These are phyloP conservation scores for Drosophila erecta DNA, from an alignment of 1,140 invertebrate genomes.

Conservation along the genomic window DNA sequence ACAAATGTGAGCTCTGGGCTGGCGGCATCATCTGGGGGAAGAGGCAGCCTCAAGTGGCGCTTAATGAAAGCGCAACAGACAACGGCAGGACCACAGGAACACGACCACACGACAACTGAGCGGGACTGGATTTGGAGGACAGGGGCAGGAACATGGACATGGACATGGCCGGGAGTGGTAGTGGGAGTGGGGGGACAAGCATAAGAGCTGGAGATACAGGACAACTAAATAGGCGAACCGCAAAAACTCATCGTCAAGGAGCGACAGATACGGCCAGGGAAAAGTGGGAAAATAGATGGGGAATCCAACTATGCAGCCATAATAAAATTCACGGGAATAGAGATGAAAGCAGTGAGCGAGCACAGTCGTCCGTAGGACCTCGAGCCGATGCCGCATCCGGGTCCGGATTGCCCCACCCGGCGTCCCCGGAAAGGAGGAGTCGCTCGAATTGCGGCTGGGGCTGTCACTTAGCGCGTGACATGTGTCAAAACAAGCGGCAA, in stretches of 20 bases:
- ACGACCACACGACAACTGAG: conserved; percentile 39
- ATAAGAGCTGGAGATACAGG: conserved; percentile 14
- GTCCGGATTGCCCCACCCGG: background rate
- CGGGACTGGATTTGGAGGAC: conserved; percentile 15
- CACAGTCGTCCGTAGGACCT: conserved; percentile 4
- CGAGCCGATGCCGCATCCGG: conserved; percentile 4
- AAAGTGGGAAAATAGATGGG: conserved; percentile 8
- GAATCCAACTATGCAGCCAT: conserved; percentile 60
- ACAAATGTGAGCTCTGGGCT: conserved; percentile 69
- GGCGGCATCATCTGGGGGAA: conserved; percentile 18
- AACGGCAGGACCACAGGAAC: conserved; percentile 57
- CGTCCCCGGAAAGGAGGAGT: conserved; percentile 16
- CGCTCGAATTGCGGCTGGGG: conserved; percentile 45
- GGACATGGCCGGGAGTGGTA: background rate
- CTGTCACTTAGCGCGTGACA: conserved; percentile 67
- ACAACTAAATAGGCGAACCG: conserved; percentile 65
- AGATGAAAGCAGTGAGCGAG: conserved; percentile 48
- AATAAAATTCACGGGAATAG: conserved; percentile 79
- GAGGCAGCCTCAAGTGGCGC: conserved; percentile 71
- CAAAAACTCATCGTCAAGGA: conserved; percentile 64
- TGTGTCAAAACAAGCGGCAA: conserved; percentile 63
- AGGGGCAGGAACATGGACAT: background rate
- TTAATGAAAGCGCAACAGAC: conserved; percentile 81
- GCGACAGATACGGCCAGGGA: conserved; percentile 34
- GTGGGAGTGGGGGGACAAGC: background rate